Conservation (phyloP, 2,888 invertebrate species). For the Ophion ellenae region DNA sequence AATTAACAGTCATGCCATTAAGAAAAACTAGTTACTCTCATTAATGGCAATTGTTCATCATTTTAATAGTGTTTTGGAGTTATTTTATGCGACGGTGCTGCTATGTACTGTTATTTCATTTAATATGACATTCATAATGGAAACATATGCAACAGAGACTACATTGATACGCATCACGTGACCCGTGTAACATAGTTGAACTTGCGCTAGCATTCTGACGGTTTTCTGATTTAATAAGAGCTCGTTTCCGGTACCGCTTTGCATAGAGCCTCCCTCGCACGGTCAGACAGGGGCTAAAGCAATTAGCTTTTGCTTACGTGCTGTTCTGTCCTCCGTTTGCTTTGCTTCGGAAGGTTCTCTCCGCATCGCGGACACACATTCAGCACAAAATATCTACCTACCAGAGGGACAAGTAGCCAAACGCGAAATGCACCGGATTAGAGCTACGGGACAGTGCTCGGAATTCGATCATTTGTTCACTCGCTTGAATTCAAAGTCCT, state of each 20-base stretch:
- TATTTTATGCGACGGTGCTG: neutral
- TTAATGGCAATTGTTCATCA: neutral
- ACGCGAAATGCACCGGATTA: constrained; percentile 11
- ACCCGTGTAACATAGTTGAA: neutral
- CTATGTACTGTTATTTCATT: neutral
- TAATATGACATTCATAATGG: neutral
- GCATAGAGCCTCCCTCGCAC: neutral
- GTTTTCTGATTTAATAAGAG: constrained; percentile 30
- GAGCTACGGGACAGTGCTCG: neutral
- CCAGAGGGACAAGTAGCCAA: constrained; percentile 23
- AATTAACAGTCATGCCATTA: neutral
- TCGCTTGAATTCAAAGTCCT: neutral
- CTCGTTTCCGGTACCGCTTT: constrained; percentile 16
- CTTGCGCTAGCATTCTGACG: constrained; percentile 1
- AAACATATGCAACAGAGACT: constrained; percentile 2
- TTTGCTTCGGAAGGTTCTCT: constrained; percentile 6
- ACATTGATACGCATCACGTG: neutral
- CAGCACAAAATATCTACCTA: constrained; percentile 6
- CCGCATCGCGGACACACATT: constrained; percentile 2
- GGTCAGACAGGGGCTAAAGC: constrained; percentile 19
- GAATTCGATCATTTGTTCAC: neutral
- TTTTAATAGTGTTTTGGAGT: neutral
- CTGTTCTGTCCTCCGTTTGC: constrained; percentile 9
- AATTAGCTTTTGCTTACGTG: constrained; percentile 43
- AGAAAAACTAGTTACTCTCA: neutral